These are phyloP conservation scores for Dimorphilus gyrociliatus DNA, from an alignment of 2,888 invertebrate genomes.

Conservation along the genomic window DNA sequence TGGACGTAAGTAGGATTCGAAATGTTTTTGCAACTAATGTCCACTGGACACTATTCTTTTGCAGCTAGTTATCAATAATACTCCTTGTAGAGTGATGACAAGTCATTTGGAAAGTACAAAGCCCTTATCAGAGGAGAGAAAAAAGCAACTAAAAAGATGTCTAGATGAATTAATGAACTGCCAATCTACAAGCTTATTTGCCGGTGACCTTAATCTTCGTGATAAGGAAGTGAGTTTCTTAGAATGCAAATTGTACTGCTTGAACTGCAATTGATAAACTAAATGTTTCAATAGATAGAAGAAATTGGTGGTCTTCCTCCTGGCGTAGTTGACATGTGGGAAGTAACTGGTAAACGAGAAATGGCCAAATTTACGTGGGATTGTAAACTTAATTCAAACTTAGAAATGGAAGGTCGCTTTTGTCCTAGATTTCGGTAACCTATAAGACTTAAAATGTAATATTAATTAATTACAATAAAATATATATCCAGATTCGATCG, in stretches of 20 bases:
- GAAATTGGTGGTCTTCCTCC: no score
- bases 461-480: no score
- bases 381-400: conserved; percentile 43
- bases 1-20: no score
- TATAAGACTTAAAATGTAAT: no score
- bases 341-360: conserved; percentile 41
- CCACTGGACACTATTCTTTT: no score
- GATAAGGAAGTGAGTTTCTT: conserved; percentile 42
- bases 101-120: conserved; percentile 46
- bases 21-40: no score
- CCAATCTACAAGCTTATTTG: conserved; percentile 40
- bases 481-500: no score
- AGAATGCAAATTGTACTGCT: no score
- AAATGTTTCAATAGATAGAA: no score
- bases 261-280: no score
- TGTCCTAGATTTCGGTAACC: conserved; percentile 39
- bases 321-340: conserved; percentile 42
- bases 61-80: no score
- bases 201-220: conserved; percentile 46
- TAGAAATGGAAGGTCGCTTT: conserved; percentile 27
- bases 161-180: conserved; percentile 27
- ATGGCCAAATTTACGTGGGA: conserved; percentile 46
- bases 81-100: conserved; percentile 47
- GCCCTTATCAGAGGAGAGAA: conserved; percentile 38
- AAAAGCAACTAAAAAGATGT: conserved; percentile 36